Conservation (phyloP, 2,888 invertebrate species). For the Tenthredo scrophulariae region DNA sequence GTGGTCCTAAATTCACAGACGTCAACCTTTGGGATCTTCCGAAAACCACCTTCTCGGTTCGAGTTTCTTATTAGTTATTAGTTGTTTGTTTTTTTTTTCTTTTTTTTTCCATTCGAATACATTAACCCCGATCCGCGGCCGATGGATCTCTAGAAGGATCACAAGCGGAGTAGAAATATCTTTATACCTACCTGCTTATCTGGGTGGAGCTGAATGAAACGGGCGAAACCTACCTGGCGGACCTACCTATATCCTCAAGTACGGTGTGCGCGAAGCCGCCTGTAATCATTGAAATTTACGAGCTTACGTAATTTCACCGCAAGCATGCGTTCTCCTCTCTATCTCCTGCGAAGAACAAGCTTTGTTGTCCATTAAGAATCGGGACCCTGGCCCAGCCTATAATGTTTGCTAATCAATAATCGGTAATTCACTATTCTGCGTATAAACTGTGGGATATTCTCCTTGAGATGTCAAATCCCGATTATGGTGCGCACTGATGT, state of each 20-base stretch:
- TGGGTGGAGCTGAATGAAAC: constrained; percentile 45
- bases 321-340: background rate
- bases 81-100: background rate
- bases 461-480: constrained; percentile 40
- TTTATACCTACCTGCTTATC: constrained; percentile 18
- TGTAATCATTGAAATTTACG: constrained; percentile 50
- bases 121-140: constrained; percentile 37
- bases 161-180: background rate
- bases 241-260: constrained; percentile 25
- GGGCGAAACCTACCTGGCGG: constrained; percentile 27
- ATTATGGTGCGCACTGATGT: background rate
- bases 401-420: constrained; percentile 31
- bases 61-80: background rate
- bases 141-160: constrained; percentile 24
- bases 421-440: background rate
- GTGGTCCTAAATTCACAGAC: background rate
- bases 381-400: constrained; percentile 1
- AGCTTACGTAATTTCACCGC: constrained; percentile 30
- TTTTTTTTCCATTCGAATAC: background rate
- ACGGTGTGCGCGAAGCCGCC: constrained; percentile 34
- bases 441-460: constrained; percentile 12
- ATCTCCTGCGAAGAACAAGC: background rate
- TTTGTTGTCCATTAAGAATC: background rate
- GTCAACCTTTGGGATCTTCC: background rate
- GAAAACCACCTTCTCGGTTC: constrained; percentile 18